Evolutionary conservation across 2,113 vertebrate genomes (phyloP), one percentile per base, ranked within the genome.

Genomic region (Carlito syrichta): DNA sequence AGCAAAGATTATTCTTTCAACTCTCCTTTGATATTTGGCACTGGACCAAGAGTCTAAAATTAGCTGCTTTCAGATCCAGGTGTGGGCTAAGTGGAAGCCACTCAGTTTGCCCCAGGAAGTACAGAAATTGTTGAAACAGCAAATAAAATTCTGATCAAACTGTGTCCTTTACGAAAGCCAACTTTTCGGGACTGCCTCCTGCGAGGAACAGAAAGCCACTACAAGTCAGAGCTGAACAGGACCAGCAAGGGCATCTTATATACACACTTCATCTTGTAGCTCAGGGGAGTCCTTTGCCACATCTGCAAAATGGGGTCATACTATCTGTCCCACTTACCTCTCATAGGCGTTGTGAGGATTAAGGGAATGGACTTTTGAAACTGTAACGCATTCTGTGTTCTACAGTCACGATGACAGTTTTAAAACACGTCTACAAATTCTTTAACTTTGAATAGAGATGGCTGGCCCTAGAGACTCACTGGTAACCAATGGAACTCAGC

Each of bases 1-100:
- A 96, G 56, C 77, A 86, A 90, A 94, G 94, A 88, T 74, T 96
- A 79, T 86, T 82, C 87, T 96, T 97, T 96, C 93, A 97, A 82
- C 48, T 88, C 56, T 76, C 81, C 54, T 96, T 97, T 93, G 95
- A 94, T 89, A 96, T 71, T 84, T 97, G 97, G 89, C 89, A 85
- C 45, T 92, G 85, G 83, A 81, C 88, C 93, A 95, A 54, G 56
- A 78, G 62, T 89, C 92, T 97, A 91, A 97, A 96, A 93, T 94
- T 73, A 93, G 84, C 79, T 89, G 73, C 81, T 52, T 95, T 94
- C 50, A 66, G 95, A 94, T 69, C 90, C 69, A 97, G 92, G 96
- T 74, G 90, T 90, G 48, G 48, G 66, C 60, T 91, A 74, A 35
- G 74, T 82, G 74, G 95, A 89, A 96, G 89, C 79, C 81, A 87